phyloP scores from a whole-genome alignment of 2,888 invertebrate genomes.

The Norana najaformis region DNA sequence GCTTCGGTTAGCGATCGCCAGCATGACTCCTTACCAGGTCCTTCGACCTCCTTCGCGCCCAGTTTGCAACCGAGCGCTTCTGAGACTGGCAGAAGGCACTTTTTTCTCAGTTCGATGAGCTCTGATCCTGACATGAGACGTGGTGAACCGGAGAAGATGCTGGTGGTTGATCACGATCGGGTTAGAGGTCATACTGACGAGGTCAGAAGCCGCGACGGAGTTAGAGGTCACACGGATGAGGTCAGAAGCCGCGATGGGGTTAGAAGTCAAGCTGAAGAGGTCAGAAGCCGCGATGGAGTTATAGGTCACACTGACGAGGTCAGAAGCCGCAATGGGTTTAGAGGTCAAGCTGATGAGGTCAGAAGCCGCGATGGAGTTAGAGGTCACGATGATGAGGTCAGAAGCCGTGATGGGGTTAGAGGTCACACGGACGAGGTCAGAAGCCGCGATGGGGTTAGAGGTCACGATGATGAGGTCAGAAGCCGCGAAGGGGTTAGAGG shows the following conservation, averaged over 20 bases:
- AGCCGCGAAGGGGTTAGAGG: no score
- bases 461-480: no score
- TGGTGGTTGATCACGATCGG: background rate
- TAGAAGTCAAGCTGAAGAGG: no score
- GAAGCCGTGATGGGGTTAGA: background rate
- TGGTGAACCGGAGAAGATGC: background rate
- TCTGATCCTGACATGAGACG: background rate
- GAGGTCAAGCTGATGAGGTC: no score
- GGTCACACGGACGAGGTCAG: background rate
- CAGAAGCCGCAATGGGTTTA: background rate
- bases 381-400: no score
- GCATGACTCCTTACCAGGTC: background rate
- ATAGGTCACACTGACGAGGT: background rate
- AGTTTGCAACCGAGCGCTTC: background rate
- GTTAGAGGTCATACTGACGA: background rate
- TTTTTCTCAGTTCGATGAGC: background rate
- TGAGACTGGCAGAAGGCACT: background rate
- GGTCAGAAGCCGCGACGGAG: no score
- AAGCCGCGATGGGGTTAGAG: background rate
- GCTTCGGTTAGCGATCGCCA: background rate
- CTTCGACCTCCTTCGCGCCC: background rate
- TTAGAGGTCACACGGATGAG: background rate
- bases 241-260: no score
- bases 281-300: no score
- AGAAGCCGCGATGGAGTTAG: no score